These are phyloP conservation scores for Corvus hawaiiensis DNA, from an alignment of 2,113 vertebrate genomes.

Conservation along the genomic window DNA sequence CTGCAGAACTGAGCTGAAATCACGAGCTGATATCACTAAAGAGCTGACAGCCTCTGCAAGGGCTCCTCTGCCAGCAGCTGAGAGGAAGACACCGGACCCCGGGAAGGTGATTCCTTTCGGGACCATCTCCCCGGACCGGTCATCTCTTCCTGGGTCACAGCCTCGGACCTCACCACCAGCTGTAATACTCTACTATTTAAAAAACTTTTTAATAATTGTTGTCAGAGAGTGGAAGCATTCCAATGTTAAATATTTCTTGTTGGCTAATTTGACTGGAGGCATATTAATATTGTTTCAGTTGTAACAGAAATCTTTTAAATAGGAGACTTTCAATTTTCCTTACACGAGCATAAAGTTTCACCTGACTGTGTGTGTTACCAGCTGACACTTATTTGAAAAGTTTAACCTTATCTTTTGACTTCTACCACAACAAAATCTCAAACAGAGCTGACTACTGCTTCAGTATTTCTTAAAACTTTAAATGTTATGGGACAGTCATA, in stretches of 20 bases:
- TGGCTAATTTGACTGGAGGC: slow-evolving; percentile 2
- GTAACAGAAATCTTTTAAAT: not conserved
- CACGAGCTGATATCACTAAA: no score
- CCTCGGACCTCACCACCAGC: no score
- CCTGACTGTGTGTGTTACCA: not conserved
- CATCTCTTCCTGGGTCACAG: no score
- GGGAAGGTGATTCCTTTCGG: no score
- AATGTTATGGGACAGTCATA: not conserved
- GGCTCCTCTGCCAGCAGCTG: no score
- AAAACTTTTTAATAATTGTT: not conserved
- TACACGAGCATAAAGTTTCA: not conserved
- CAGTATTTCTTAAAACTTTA: not conserved
- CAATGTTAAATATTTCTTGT: slow-evolving; percentile 15
- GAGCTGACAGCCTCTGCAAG: no score
- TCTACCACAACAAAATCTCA: not conserved
- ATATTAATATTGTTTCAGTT: slow-evolving; percentile 24
- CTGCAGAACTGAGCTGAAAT: no score
- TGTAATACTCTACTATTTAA: not conserved
- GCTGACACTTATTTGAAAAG: not conserved
- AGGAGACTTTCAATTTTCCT: not conserved
- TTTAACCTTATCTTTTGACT: not conserved
- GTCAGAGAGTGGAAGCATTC: not conserved
- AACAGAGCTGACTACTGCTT: not conserved
- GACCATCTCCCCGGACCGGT: no score
- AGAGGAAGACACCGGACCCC: no score